Evolutionary conservation across 2,797 vertebrate species (phyloP), one percentile per base, ranked within the genome.

Genomic region (Phaenicophaeus curvirostris): DNA sequence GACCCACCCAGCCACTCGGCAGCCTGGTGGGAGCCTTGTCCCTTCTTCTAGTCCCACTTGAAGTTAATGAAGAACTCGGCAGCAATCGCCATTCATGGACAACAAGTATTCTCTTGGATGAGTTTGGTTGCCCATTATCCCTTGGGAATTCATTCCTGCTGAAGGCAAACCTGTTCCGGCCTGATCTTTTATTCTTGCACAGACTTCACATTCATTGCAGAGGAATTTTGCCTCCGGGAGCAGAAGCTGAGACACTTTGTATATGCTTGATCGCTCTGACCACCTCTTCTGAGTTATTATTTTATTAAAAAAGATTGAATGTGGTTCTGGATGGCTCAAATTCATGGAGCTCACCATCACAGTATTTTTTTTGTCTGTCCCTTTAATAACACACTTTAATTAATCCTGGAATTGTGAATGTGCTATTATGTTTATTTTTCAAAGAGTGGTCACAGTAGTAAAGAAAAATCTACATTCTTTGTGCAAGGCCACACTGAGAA

Each of bases 301-400:
- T 90, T 89, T 85, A 92, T 89, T 15, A 28, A 72, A 68, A 68
- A 18, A 57, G 39, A 87, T 76, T 67, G 84, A 66, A 88, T 80
- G 30, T 21, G 15, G 33, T 61, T 92, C 62, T 53, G 57, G 35
- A 39, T 62, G 33, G 57, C 77, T 87, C 21, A 61, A 48, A 78
- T 80, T 66, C 94, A 84, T 69, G 3, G 8, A 90, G 39, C 41
- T 91, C 75, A 62, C 66, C 15, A 19, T 6, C 1, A 20, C 16
- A 48, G 28, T 30, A 6, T 9, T 72, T 88, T 88, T 82, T 82
- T 75, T 50, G 23, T 8, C 31, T 61, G 46, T 53, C 68, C 89
- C 81, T 88, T 89, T 94, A 91, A 91, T 85, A 95, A 94, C 53
- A 48, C 3, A 4, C 44, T 91, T 91, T 80, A 95, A 95, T 96